Evolutionary conservation across 1,140 invertebrate species (phyloP).

Genomic region (Parapsyche elsis): DNA sequence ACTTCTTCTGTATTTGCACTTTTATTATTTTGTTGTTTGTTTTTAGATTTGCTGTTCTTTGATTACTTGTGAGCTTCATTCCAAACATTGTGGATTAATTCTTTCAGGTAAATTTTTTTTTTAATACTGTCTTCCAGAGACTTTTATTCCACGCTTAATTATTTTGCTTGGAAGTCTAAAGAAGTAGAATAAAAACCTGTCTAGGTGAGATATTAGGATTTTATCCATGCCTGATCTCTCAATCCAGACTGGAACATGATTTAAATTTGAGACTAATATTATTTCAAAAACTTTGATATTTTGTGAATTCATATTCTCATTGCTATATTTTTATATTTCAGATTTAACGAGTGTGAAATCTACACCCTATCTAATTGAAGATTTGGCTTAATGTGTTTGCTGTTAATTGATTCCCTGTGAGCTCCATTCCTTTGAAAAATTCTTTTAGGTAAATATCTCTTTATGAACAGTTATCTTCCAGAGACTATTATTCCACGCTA

Average conservation of each 20-base stretch:
- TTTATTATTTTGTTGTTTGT: conserved; percentile 36
- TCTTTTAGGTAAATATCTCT: no score
- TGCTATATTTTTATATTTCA: conserved; percentile 11
- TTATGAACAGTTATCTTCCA: conserved; percentile 16
- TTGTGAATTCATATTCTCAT: not conserved
- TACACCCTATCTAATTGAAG: no score
- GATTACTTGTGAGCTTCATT: no score
- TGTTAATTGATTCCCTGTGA: no score
- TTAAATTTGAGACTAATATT: no score
- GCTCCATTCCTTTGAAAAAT: no score
- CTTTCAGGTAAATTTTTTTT: no score
- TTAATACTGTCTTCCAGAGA: no score
- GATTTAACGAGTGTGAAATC: no score
- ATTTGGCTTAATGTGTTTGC: no score
- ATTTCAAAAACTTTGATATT: no score
- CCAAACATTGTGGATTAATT: not conserved
- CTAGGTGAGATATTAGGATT: conserved; percentile 46
- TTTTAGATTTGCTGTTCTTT: conserved; percentile 37
- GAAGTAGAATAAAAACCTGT: conserved; percentile 47
- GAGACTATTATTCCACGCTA: conserved; percentile 19
- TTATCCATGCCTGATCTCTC: conserved; percentile 34
- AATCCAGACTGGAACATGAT: conserved; percentile 49
- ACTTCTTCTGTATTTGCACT: not conserved
- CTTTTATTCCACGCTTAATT: no score
- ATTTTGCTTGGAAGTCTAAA: conserved; percentile 29